Evolutionary conservation across 2,888 invertebrate genomes (phyloP).

Genomic region (Glyphotaelius pellucidus): DNA sequence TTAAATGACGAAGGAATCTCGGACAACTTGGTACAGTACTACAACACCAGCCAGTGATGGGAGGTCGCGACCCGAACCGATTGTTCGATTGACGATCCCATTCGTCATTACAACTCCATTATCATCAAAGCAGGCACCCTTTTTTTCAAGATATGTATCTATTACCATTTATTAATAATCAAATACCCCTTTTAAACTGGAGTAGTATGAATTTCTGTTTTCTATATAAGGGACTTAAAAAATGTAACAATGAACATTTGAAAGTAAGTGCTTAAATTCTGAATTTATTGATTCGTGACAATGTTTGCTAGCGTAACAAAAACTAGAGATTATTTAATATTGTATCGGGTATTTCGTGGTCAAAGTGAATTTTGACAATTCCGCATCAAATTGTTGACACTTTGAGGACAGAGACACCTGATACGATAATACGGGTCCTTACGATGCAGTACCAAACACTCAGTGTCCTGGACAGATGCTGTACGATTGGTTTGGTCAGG

Average conservation of each 20-base stretch:
- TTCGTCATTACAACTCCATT: conserved; percentile 29
- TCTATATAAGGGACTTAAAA: too few species aligned
- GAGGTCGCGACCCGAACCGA: conserved; percentile 8
- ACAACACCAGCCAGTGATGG: too few species aligned
- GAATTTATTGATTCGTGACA: not conserved
- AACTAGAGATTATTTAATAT: not conserved
- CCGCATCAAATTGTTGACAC: not conserved
- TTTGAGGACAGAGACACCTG: not conserved
- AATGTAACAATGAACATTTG: not conserved
- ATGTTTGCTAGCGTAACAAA: not conserved
- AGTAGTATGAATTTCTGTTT: too few species aligned
- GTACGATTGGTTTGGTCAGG: not conserved
- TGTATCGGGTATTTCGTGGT: not conserved
- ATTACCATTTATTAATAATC: too few species aligned
- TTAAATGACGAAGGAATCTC: too few species aligned
- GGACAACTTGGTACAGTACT: too few species aligned
- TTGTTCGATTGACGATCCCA: not conserved
- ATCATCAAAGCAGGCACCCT: not conserved
- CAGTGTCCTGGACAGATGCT: not conserved
- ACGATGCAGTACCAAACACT: not conserved
- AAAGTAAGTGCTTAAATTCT: not conserved
- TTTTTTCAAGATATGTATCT: not conserved
- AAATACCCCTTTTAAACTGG: too few species aligned
- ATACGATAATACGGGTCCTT: not conserved
- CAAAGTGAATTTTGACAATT: not conserved